Evolutionary conservation across 2,113 vertebrate species (phyloP).

Genomic region (Anolis sagrei): DNA sequence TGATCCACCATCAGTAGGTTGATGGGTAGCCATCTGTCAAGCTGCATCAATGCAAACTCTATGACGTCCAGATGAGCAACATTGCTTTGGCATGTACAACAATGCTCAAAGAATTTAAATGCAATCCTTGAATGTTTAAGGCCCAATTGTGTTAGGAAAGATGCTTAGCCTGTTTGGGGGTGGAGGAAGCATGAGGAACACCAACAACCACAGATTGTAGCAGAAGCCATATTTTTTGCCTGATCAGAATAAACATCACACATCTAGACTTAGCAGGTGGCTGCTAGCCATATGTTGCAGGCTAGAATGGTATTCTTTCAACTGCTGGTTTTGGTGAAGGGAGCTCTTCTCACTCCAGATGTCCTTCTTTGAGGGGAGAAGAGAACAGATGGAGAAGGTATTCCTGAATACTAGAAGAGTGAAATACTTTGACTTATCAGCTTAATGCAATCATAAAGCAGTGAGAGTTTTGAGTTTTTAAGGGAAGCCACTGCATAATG

Average conservation of each 20-base stretch:
- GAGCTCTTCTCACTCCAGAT: background rate
- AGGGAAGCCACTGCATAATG: background rate
- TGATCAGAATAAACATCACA: conserved; percentile 6
- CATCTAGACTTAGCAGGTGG: background rate
- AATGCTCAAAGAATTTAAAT: background rate
- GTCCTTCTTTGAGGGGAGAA: background rate
- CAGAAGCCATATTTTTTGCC: background rate
- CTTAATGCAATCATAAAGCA: background rate
- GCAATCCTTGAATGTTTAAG: background rate
- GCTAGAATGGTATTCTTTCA: background rate
- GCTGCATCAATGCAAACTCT: no score
- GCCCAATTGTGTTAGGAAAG: background rate
- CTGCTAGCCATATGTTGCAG: background rate
- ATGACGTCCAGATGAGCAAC: background rate
- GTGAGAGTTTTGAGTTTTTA: background rate
- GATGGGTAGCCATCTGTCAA: background rate
- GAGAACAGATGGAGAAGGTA: conserved; percentile 3
- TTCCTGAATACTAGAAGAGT: background rate
- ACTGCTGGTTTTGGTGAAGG: background rate
- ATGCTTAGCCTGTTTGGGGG: background rate
- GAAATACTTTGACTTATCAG: background rate
- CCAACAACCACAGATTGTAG: background rate
- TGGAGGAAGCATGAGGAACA: background rate
- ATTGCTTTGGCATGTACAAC: background rate
- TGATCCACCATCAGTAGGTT: no score